Conservation (phyloP, 2,113 vertebrate genomes). For the Nothoprocta pentlandii region DNA sequence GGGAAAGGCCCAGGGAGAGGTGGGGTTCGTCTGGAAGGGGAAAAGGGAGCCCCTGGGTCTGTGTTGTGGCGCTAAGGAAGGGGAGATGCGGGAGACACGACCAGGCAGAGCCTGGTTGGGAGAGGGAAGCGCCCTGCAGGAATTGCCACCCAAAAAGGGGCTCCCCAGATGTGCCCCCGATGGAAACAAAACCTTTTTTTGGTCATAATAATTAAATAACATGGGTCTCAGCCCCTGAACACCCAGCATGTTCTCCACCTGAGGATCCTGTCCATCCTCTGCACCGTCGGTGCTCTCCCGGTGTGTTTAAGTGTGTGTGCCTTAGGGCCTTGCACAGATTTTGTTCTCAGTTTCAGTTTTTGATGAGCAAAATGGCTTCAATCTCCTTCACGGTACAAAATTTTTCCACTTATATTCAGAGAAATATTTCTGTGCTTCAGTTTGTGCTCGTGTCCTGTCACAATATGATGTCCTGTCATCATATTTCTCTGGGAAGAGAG, state of each 20-base stretch:
- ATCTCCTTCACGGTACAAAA: no score
- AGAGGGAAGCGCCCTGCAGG: neutral
- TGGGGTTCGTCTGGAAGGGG: neutral
- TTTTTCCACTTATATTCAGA: no score
- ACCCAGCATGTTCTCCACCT: neutral
- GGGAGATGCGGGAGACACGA: neutral
- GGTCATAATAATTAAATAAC: neutral
- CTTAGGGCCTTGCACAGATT: neutral
- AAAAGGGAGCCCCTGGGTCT: no score
- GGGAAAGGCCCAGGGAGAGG: neutral
- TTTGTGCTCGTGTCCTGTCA: no score
- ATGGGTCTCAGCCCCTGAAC: neutral
- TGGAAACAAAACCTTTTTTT: neutral
- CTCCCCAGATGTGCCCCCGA: neutral
- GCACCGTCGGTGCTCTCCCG: neutral
- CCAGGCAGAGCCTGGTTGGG: neutral
- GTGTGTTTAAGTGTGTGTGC: neutral
- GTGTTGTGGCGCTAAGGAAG: rapidly evolving
- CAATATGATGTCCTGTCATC: no score
- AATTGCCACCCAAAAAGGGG: neutral
- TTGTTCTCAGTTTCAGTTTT: neutral
- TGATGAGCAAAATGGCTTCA: neutral
- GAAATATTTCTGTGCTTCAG: no score
- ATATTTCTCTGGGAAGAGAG: no score
- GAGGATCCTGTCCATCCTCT: neutral